Evolutionary conservation across 2,888 invertebrate species (phyloP).

Genomic region (Hypolimnas misippus): DNA sequence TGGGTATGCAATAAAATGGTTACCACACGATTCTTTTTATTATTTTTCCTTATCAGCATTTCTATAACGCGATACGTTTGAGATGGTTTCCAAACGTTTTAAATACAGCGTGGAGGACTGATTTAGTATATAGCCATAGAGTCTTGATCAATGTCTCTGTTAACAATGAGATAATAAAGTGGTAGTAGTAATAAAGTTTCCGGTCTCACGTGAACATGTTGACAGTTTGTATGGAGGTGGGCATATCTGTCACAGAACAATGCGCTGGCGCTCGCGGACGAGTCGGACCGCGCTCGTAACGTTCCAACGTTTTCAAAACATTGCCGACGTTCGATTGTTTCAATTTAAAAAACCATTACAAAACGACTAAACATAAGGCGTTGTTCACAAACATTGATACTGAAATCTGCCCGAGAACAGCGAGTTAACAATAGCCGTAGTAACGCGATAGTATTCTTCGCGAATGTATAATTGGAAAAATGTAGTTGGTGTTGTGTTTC

Average conservation of each 20-base stretch:
- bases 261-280: constrained; percentile 61
- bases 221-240: constrained; percentile 58
- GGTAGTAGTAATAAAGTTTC: constrained; percentile 51
- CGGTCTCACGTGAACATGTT: constrained; percentile 67
- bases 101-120: neutral
- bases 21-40: constrained; percentile 44
- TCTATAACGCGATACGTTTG: neutral
- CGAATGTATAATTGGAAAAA: constrained; percentile 57
- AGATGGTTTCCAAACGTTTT: neutral
- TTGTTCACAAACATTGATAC: constrained; percentile 71
- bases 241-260: constrained; percentile 68
- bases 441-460: constrained; percentile 53
- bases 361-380: constrained; percentile 73
- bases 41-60: constrained; percentile 50
- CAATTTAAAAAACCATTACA: constrained; percentile 70
- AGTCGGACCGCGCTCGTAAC: constrained; percentile 54
- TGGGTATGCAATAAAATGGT: constrained; percentile 46
- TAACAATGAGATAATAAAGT: constrained; percentile 46
- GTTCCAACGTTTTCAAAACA: constrained; percentile 77
- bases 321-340: constrained; percentile 72
- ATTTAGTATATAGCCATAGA: neutral
- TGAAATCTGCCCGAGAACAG: constrained; percentile 37
- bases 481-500: constrained; percentile 66
- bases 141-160: neutral
- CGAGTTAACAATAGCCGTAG: constrained; percentile 47